A percentile compares a stretch with the other conserved stretches of the same genome.
phyloP scores from a whole-genome alignment of 1,140 invertebrate genomes.

The Bombus cullumanus region DNA sequence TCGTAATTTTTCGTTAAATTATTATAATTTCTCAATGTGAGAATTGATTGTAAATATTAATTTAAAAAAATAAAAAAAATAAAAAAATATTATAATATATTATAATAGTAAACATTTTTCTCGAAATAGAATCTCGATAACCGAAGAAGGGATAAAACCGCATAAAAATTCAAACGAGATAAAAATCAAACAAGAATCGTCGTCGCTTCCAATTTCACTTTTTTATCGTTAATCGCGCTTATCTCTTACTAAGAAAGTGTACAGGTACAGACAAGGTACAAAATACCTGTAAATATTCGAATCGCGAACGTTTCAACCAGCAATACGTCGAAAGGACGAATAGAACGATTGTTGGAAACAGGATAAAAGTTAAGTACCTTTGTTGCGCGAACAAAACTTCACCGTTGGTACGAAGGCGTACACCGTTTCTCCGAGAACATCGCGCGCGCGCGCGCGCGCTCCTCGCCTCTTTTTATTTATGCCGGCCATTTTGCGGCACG shows the following conservation, averaged over 20 bases:
- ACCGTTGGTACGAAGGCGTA: constrained; percentile 12
- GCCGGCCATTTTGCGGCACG: constrained; percentile 76
- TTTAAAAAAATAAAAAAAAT: too few species aligned
- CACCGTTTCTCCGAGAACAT: constrained; percentile 26
- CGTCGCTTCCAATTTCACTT: neutral
- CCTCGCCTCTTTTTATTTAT: constrained; percentile 74
- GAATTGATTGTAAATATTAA: too few species aligned
- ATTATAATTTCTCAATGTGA: too few species aligned
- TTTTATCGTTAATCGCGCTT: neutral
- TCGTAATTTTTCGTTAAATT: too few species aligned
- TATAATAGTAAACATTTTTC: too few species aligned
- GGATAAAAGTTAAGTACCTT: neutral
- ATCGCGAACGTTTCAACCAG: too few species aligned
- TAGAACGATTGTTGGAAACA: neutral
- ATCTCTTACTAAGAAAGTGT: neutral
- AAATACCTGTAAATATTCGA: neutral
- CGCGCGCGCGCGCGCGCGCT: constrained; percentile 35
- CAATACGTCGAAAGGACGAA: neutral
- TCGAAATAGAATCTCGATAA: too few species aligned
- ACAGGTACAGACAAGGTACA: neutral
- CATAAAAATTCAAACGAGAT: too few species aligned
- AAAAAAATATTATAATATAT: too few species aligned
- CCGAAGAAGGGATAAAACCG: too few species aligned
- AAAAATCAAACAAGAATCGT: neutral
- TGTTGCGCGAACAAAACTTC: constrained; percentile 5